Evolutionary conservation across 2,888 invertebrate species (phyloP), one percentile per base, ranked within the genome.

Genomic region (Nymphalis c-album): DNA sequence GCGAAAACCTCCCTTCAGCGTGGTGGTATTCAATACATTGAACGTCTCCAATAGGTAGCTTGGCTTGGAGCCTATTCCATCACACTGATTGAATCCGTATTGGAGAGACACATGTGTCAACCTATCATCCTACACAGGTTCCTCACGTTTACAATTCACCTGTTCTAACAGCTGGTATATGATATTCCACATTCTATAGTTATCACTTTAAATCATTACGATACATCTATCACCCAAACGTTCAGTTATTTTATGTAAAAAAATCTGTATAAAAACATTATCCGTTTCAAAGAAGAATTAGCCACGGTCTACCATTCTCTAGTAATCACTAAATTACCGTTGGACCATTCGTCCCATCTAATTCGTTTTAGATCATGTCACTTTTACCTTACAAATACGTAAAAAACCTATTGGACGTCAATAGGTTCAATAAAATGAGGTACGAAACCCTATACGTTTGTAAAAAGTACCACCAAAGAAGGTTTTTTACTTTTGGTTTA

Each of bases 301-400:
- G 61, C 48, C 16, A 61, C 61, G 61, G 61, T 61, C 48, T 10
- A 35, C 18, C 60, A 48, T 47, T 60, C 60, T 47, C 7, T 31
- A 48, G n/a, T 31, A 47, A 60, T 60, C 46, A 60, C 47, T 47
- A 60, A 60, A 48, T 60, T 60, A 60, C 60, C 47, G 60, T 47
- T 60, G 26, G 46, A 48, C 60, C 48, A 48, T 48, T 60, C 53
- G 60, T 48, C 60, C n/a, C 47, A 31, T 48, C 48, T 61, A 51
- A 61, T 51, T 51, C 35, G 50, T 51, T 61, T 61, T 61, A 40
- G 48, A 61, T 61, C 61, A 50, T 51, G 61, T 61, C 50, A 61
- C 61, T 61, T 61, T 61, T 51, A 61, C 35, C 50, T 51, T 13
- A 48, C 7, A 26, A 50, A 48, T 60, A 31, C 17, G 26, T 50